Percentiles rank a stretch among this genome's conserved stretches.
Evolutionary conservation across 2,797 vertebrate species (phyloP).

Genomic region (Falco novaeseelandiae): DNA sequence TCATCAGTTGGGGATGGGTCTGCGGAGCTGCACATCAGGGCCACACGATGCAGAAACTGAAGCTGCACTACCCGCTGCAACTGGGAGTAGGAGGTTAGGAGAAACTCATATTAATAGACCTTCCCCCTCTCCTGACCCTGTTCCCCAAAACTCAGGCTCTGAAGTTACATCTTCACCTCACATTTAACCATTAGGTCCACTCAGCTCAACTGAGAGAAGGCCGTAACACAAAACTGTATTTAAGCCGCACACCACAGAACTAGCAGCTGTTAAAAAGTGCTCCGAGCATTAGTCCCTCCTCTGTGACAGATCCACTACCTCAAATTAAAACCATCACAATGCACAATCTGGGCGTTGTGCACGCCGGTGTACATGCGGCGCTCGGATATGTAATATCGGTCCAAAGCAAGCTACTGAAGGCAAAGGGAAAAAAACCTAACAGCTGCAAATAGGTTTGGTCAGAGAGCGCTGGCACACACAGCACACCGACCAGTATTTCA

Average conservation of each 20-base stretch:
- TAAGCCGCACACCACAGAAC: not conserved
- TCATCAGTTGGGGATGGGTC: not conserved
- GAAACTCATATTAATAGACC: not conserved
- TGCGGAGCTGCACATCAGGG: not conserved
- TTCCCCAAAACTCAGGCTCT: not conserved
- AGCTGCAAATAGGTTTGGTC: rapidly evolving
- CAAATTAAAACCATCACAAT: rapidly evolving
- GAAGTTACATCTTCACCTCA: not conserved
- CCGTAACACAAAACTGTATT: rapidly evolving
- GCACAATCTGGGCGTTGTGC: too few relatives aligned
- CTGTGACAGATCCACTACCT: too few relatives aligned
- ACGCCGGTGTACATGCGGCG: rapidly evolving
- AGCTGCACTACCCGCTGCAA: rapidly evolving
- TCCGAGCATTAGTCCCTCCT: rapidly evolving
- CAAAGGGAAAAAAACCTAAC: rapidly evolving
- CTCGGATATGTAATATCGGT: rapidly evolving
- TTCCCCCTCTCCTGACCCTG: not conserved
- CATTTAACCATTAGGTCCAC: not conserved
- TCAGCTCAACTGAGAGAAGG: not conserved
- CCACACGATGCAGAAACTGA: not conserved
- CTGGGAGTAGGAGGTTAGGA: not conserved
- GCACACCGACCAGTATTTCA: not conserved
- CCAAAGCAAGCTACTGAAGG: not conserved
- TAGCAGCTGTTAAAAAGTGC: not conserved
- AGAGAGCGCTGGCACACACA: not conserved